phyloP scores from a whole-genome alignment of 2,888 invertebrate genomes.

The Dorcus parallelipipedus region DNA sequence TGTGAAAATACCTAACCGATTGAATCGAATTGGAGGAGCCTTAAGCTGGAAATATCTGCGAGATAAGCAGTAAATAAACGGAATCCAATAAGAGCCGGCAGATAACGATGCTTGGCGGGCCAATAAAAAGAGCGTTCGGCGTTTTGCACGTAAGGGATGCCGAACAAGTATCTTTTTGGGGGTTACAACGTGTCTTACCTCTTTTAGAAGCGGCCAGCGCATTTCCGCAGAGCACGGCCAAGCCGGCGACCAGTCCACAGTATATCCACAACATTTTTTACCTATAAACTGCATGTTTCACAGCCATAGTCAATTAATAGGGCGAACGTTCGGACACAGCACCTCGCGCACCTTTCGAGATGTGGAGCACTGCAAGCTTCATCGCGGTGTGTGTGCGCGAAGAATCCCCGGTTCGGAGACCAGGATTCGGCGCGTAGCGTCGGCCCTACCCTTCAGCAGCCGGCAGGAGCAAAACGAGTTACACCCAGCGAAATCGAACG shows the following conservation, averaged over 20 bases:
- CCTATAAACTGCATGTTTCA: constrained; percentile 46
- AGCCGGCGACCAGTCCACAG: constrained; percentile 43
- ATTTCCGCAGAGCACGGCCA: constrained; percentile 37
- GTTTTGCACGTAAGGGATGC: constrained; percentile 18
- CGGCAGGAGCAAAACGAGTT: constrained; percentile 14
- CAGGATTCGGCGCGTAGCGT: constrained; percentile 21
- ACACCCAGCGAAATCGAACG: constrained; percentile 13
- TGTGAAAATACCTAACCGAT: too few species aligned
- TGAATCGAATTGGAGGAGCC: too few species aligned
- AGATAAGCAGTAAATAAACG: constrained; percentile 15
- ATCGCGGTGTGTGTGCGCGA: constrained; percentile 42
- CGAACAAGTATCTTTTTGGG: constrained; percentile 3
- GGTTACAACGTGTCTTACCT: constrained; percentile 34
- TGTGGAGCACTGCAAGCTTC: constrained; percentile 43
- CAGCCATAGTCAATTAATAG: constrained; percentile 42
- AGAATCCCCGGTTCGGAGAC: constrained; percentile 25
- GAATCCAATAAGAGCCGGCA: constrained; percentile 15
- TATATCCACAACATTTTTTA: constrained; percentile 48
- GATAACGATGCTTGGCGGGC: constrained; percentile 17
- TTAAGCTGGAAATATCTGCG: constrained; percentile 6
- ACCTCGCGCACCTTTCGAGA: constrained; percentile 41
- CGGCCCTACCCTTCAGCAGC: constrained; percentile 18
- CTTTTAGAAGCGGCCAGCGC: constrained; percentile 41
- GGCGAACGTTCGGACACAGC: constrained; percentile 21
- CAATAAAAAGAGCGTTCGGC: constrained; percentile 14